These are phyloP conservation scores for Numenius phaeopus DNA, from an alignment of 2,797 vertebrate species.

Conservation along the genomic window DNA sequence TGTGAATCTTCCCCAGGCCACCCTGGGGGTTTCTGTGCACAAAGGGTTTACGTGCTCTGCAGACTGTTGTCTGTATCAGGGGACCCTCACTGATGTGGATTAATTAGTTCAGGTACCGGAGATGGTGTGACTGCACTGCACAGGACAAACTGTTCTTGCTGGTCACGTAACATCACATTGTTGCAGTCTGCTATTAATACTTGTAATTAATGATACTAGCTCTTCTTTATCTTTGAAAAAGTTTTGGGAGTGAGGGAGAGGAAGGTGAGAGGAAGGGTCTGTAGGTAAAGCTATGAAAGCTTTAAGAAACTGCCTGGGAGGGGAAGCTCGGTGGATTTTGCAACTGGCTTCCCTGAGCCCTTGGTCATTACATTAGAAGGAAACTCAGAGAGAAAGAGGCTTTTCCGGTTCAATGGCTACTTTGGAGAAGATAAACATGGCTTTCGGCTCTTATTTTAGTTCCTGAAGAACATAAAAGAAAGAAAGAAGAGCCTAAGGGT, in stretches of 20 bases:
- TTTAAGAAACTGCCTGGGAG: background rate
- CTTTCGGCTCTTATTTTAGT: background rate
- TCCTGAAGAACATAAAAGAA: background rate
- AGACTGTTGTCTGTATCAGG: background rate
- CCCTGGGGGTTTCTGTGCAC: background rate
- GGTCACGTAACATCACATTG: background rate
- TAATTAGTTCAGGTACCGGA: background rate
- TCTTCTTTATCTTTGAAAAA: background rate
- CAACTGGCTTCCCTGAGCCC: background rate
- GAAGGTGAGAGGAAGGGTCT: background rate
- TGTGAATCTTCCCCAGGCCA: background rate
- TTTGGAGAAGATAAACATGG: background rate
- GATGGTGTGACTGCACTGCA: background rate
- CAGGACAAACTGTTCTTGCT: background rate
- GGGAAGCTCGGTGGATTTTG: background rate
- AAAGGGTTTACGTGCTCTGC: background rate
- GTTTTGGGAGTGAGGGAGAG: background rate
- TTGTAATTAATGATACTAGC: background rate
- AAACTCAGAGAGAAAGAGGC: background rate
- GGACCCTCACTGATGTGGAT: rapidly evolving
- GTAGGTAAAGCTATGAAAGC: background rate
- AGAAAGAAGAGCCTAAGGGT: background rate
- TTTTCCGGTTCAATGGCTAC: background rate
- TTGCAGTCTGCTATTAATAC: background rate
- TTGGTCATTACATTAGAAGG: background rate